Base-by-base conservation (phyloP, 1,140 invertebrate genomes). In the Sarcophaga bullata region DNA sequence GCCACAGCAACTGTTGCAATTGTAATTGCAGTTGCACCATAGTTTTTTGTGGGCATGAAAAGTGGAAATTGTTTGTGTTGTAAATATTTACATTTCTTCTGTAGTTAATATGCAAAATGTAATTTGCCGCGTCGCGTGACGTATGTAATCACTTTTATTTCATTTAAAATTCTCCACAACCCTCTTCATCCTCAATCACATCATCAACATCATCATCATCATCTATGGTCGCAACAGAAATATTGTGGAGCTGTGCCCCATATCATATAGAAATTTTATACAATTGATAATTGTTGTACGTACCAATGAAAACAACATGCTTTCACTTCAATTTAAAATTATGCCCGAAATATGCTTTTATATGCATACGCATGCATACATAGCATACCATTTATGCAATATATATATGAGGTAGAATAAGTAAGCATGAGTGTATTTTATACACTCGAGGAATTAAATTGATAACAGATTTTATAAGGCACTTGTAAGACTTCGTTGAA, bases 61-160 rank as follows among this genome's bases (percentile, higher is more conserved):
- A 68, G n/a, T 68, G 17, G 9, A 52, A 17, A 68, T 37, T 68
- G n/a, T 68, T 68, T 37, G 25, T 37, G 25, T 37, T 68, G 62
- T 68, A 68, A 17, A 50, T 52, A 25, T 76, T 76, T 76, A 76
- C 73, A 49, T 76, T 49, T 73, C 25, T 37, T 37, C 13, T 76
- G 75, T 50, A 50, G n/a, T 78, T 78, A 78, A 78, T 78, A 78
- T 78, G 75, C 75, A 78, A 78, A 78, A 50, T 52, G 25, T 50
- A 80, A 80, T 80, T 80, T 68, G 80, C 80, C 52, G 37, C 58
- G 80, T 80, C 80, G 80, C 58, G 80, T 80, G 80, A 80, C 80
- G 80, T 80, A 78, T 78, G 75, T 78, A 78, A 78, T 78, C 75
- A 78, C 49, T 52, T 49, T 52, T 52, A 50, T 78, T 78, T 78